Base-by-base conservation (phyloP, 2,888 invertebrate species). In the Ichneumoninae sp. region DNA sequence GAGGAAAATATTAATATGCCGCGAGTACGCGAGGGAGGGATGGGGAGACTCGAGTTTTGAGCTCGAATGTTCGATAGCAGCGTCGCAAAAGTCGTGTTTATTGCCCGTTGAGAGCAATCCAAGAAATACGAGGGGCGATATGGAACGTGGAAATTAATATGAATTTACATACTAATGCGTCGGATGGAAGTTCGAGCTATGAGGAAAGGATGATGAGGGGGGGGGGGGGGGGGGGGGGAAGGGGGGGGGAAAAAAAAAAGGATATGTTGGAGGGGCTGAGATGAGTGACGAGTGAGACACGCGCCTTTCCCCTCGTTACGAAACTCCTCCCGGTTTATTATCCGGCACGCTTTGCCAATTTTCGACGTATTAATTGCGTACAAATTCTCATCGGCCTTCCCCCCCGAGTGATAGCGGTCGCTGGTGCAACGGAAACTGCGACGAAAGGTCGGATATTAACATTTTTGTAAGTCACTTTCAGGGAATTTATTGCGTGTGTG, bases 161-260 rank as follows among this genome's bases (percentile, higher is more conserved):
- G 73, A 68, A 71, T 60, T 47, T 52, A 44, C 52, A 40, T 73
- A 73, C 73, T 73, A 63, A 78, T 66, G 30, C 68, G 16, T 52
- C 52, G 54, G 63, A 69, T 73, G 33, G 30, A 68, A 44, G 40
- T 57, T 73, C 47, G 52, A 52, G 19, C 36, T 22, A 40, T 10
- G 54, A 36, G 40, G 50, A 81, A 22, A 52, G 54, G 47, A 26
- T 0, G 57, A 30, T 22, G 70, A 50, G 60, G 47, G 36, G n/a
- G 36, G 36, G 40, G 47, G 70, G 47, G 22, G 36, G 52, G 68
- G 83, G 71, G 83, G 84, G 83, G 68, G 78, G 84, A 89, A 90
- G 88, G 88, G 89, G 89, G 89, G 90, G 88, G 89, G 90, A 90
- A 91, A 91, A 90, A 91, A n/a, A n/a, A 81, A 84, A 85, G 79